These are phyloP conservation scores for Delia radicum DNA, from an alignment of 1,140 invertebrate genomes.

Conservation along the genomic window DNA sequence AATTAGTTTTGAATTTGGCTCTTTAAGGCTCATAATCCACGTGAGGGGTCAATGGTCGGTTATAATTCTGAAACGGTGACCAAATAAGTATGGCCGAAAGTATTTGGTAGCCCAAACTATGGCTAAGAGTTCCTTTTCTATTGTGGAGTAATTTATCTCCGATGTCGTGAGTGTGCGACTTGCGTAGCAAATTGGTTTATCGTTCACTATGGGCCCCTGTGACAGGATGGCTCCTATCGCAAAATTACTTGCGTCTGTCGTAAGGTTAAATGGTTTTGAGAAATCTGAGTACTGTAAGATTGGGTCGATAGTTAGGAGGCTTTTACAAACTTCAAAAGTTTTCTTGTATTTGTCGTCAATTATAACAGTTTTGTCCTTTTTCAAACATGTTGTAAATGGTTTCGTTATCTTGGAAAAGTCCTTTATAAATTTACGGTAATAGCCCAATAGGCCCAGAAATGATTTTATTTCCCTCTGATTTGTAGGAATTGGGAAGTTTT, in stretches of 20 bases:
- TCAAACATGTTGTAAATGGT: neutral
- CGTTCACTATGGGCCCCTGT: conserved; percentile 35
- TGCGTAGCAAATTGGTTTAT: conserved; percentile 52
- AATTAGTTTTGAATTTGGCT: neutral
- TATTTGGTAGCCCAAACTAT: conserved; percentile 48
- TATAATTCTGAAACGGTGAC: conserved; percentile 36
- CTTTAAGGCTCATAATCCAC: neutral
- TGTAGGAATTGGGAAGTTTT: neutral
- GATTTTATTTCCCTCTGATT: neutral
- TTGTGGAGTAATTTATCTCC: conserved; percentile 35
- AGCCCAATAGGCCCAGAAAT: neutral
- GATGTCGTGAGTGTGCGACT: conserved; percentile 55
- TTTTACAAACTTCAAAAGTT: neutral
- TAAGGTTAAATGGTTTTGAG: conserved; percentile 43
- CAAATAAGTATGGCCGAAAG: conserved; percentile 46
- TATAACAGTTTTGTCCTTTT: neutral
- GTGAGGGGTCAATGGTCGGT: conserved; percentile 51
- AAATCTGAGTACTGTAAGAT: conserved; percentile 49
- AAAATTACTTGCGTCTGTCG: conserved; percentile 39
- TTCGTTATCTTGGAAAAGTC: neutral
- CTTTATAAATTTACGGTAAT: neutral
- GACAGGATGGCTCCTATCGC: conserved; percentile 46
- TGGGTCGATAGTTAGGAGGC: conserved; percentile 34
- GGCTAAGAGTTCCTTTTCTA: conserved; percentile 23
- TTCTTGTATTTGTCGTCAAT: neutral